Base-by-base conservation (phyloP, 2,113 vertebrate species). In the Pterocles orientalis region DNA sequence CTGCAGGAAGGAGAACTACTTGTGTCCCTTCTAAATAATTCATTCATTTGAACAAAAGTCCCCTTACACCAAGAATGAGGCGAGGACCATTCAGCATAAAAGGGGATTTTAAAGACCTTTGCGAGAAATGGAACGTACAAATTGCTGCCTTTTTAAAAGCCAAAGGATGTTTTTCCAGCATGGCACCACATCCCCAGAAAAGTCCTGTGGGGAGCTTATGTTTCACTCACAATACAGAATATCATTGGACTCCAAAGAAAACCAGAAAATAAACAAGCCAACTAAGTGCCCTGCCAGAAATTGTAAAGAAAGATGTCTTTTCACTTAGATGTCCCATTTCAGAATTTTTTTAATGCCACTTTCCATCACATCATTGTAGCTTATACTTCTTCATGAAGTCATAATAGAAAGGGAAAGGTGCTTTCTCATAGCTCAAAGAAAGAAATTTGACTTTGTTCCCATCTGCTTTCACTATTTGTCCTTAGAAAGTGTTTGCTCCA, bases 61-160 rank as follows among this genome's bases (percentile, higher is more conserved):
- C 16, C 39, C 18, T 79, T 57, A 47, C 33, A 41, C 13, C 0
- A 0, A 50, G 29, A 92, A 73, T 31, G 11, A 65, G 28, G 56
- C 6, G 0, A 78, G 51, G 34, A 51, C 48, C 15, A 3, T 64
- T 89, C 85, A 68, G 88, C 79, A 72, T 69, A 41, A 92, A 94
- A 75, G 24, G 8, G 15, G 10, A 62, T 73, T 85, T 86, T 78
- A 71, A 90, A 83, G 68, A 81, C 51, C 71, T 80, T 62, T 87
- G 23, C 57, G 77, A 82, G 77, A 92, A 88, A 61, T n/a, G 21
- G 79, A 91, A 93, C 48, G 36, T 68, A 88, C 56, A 90, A 92
- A 93, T 95, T 78, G 14, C 41, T 71, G 62, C 33, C 41, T 65
- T 95, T 88, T 87, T 45, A 56, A 86, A 93, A 93, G 47, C 48